Percentiles rank a stretch among this genome's conserved stretches.
Evolutionary conservation across 53 echinoderm and acorn worm genomes (phyloP).

Genomic region (Astropecten irregularis): DNA sequence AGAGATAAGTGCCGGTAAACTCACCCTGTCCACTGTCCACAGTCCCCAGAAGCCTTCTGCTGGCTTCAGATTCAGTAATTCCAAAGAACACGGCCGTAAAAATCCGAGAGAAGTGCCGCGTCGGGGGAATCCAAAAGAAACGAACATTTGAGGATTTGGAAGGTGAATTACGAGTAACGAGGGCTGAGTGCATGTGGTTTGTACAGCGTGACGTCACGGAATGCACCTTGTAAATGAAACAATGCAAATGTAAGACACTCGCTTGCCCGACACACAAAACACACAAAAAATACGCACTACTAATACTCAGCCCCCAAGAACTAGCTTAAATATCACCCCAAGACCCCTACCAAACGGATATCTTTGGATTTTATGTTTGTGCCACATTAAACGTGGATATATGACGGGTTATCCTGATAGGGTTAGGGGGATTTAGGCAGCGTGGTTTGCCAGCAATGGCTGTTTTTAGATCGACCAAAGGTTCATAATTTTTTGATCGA

Average conservation of each 20-base stretch:
- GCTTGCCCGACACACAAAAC: too few species aligned
- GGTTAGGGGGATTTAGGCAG: neutral
- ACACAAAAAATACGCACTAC: slow-evolving; percentile 13
- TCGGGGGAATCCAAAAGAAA: slow-evolving; percentile 62
- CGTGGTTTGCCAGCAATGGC: slow-evolving; percentile 1
- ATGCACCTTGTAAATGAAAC: slow-evolving; percentile 69
- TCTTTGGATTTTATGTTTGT: neutral
- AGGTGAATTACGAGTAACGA: slow-evolving; percentile 69
- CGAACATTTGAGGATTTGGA: slow-evolving; percentile 73
- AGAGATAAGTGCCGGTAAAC: slow-evolving; percentile 51
- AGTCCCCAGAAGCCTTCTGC: slow-evolving; percentile 45
- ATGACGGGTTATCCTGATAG: neutral
- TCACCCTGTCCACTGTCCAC: slow-evolving; percentile 40
- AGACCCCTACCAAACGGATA: neutral
- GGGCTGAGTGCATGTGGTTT: slow-evolving; percentile 78
- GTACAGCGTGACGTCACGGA: slow-evolving; percentile 74
- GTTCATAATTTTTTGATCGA: slow-evolving; percentile 52
- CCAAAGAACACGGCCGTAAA: slow-evolving; percentile 49
- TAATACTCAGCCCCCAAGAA: neutral
- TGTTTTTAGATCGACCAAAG: slow-evolving; percentile 25
- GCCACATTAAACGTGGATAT: neutral
- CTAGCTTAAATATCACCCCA: slow-evolving; percentile 17
- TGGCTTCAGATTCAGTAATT: slow-evolving; percentile 28
- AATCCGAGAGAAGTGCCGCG: slow-evolving; percentile 61
- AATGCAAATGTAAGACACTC: slow-evolving; percentile 66